These are phyloP conservation scores for Ptychoptera contaminata DNA, from an alignment of 2,888 invertebrate species.

Conservation along the genomic window DNA sequence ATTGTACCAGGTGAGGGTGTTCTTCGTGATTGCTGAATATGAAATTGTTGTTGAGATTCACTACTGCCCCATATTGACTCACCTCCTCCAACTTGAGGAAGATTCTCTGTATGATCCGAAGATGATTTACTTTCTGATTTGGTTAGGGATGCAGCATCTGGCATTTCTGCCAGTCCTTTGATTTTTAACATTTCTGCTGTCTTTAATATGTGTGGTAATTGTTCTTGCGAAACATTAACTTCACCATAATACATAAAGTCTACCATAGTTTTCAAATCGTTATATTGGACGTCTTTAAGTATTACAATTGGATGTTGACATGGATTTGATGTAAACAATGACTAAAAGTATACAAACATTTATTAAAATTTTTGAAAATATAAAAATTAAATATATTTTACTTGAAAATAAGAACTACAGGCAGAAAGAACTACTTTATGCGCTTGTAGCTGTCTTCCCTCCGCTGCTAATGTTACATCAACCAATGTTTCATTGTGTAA, in stretches of 20 bases:
- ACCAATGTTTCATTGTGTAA: conserved; percentile 71
- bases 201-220: conserved; percentile 61
- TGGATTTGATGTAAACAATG: conserved; percentile 69
- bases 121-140: conserved; percentile 48
- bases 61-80: conserved; percentile 36
- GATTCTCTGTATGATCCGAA: conserved; percentile 32
- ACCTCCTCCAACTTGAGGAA: conserved; percentile 28
- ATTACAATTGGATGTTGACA: conserved; percentile 83
- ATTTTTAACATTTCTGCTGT: conserved; percentile 78
- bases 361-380: not conserved
- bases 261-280: conserved; percentile 73
- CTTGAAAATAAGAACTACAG: conserved; percentile 87
- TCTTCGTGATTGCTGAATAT: conserved; percentile 35
- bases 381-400: conserved; percentile 23
- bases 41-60: conserved; percentile 39
- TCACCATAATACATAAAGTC: conserved; percentile 89
- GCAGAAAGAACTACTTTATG: conserved; percentile 83
- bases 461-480: conserved; percentile 82
- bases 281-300: conserved; percentile 73
- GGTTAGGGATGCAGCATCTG: conserved; percentile 56
- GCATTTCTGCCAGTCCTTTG: conserved; percentile 78
- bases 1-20: conserved; percentile 35
- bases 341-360: conserved; percentile 33
- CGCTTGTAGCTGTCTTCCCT: conserved; percentile 73
- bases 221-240: conserved; percentile 81